Conservation (phyloP, 2,113 vertebrate species). For the Tenrec ecaudatus region DNA sequence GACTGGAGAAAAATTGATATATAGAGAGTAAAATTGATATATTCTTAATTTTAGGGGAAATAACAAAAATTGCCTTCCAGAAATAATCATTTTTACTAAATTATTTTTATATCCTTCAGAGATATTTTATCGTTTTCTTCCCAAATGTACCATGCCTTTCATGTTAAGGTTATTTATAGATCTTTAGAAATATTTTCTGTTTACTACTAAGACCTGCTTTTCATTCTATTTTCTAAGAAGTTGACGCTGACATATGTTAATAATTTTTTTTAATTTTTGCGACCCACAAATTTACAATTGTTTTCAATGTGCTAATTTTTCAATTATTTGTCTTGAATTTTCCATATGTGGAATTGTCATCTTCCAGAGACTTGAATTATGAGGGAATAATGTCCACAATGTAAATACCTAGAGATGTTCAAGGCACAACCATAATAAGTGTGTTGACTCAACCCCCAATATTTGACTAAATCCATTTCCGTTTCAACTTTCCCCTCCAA, state of each 20-base stretch:
- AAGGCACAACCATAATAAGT: neutral
- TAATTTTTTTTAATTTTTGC: constrained; percentile 52
- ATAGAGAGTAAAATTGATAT: too few species aligned
- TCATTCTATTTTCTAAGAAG: constrained; percentile 45
- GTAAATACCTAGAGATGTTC: neutral
- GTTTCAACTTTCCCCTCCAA: neutral
- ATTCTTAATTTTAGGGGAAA: constrained; percentile 38
- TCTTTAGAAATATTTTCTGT: constrained; percentile 12
- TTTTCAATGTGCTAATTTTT: constrained; percentile 44
- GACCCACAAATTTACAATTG: neutral
- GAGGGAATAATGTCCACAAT: neutral
- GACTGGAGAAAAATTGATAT: neutral
- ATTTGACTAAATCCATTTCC: neutral
- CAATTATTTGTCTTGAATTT: neutral
- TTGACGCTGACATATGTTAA: constrained; percentile 44
- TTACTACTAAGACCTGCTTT: constrained; percentile 9
- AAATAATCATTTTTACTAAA: constrained; percentile 54
- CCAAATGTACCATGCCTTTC: neutral
- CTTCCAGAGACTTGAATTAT: neutral
- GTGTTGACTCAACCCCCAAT: neutral
- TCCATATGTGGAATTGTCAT: neutral
- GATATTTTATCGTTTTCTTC: constrained; percentile 24
- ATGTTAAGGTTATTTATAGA: constrained; percentile 46
- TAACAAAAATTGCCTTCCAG: constrained; percentile 53
- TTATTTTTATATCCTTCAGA: neutral